phyloP scores from a whole-genome alignment of 2,113 vertebrate species.

The Crotalus viridis region DNA sequence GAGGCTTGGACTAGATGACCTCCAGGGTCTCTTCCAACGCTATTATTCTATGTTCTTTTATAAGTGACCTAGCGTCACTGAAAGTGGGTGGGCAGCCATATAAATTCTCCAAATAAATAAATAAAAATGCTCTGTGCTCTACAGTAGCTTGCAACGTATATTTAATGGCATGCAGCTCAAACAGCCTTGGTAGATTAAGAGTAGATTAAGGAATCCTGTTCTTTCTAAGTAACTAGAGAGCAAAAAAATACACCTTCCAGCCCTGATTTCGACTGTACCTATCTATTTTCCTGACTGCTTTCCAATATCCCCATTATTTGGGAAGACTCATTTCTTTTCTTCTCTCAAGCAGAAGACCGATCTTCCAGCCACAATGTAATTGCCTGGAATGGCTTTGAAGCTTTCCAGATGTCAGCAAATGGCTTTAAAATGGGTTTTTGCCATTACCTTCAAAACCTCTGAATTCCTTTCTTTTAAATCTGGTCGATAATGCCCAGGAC shows the following conservation, averaged over 20 bases:
- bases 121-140: neutral
- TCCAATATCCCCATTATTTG: neutral
- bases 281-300: neutral
- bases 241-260: neutral
- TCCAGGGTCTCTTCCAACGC: neutral
- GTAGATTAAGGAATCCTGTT: neutral
- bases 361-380: constrained; percentile 3
- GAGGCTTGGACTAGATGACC: too few relatives aligned
- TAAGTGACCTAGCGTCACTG: neutral
- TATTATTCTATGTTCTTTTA: neutral
- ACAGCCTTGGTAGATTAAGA: neutral
- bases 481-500: neutral
- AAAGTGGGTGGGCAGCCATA: neutral
- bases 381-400: neutral
- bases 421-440: neutral
- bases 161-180: neutral
- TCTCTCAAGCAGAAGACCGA: neutral
- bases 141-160: neutral
- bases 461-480: neutral
- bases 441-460: neutral
- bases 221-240: neutral
- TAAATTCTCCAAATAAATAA: neutral
- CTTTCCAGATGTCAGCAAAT: constrained; percentile 2
- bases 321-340: neutral
- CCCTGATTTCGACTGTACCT: neutral